phyloP scores from a whole-genome alignment of 1,140 invertebrate species.

The Cataglyphis hispanica region DNA sequence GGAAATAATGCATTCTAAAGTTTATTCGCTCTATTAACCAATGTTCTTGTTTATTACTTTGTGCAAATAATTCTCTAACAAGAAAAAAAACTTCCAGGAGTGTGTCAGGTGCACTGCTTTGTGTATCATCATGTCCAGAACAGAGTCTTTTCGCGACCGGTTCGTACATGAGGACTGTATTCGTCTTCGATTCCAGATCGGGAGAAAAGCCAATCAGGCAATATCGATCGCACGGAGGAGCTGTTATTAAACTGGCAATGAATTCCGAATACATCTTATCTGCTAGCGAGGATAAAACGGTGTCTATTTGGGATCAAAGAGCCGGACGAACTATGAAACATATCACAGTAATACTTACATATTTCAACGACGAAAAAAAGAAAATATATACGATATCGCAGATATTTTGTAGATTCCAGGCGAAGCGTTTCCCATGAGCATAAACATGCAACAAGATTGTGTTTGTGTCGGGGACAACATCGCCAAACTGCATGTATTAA shows the following conservation, averaged over 20 bases:
- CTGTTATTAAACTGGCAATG: slow-evolving; percentile 81
- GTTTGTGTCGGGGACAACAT: slow-evolving; percentile 81
- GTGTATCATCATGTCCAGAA: slow-evolving; percentile 78
- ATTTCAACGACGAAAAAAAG: background rate
- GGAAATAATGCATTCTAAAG: slow-evolving; percentile 17
- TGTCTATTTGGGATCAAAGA: slow-evolving; percentile 82
- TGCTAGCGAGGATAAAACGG: slow-evolving; percentile 83
- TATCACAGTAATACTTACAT: slow-evolving; percentile 71
- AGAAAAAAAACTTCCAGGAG: slow-evolving; percentile 67
- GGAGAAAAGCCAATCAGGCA: slow-evolving; percentile 65
- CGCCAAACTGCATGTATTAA: slow-evolving; percentile 79
- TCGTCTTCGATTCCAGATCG: slow-evolving; percentile 80
- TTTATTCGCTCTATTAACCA: slow-evolving; percentile 49
- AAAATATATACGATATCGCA: background rate
- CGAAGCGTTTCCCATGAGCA: slow-evolving; percentile 81
- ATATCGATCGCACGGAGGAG: slow-evolving; percentile 78
- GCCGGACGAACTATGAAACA: slow-evolving; percentile 75
- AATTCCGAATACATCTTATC: slow-evolving; percentile 81
- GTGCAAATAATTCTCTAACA: background rate
- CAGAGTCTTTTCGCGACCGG: slow-evolving; percentile 78
- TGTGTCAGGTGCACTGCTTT: slow-evolving; percentile 76
- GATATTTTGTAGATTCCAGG: slow-evolving; percentile 76
- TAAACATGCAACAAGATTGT: slow-evolving; percentile 76
- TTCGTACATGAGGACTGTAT: slow-evolving; percentile 77
- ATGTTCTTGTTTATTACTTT: background rate